These are phyloP conservation scores for Vanessa atalanta DNA, from an alignment of 1,140 invertebrate genomes.

Conservation along the genomic window DNA sequence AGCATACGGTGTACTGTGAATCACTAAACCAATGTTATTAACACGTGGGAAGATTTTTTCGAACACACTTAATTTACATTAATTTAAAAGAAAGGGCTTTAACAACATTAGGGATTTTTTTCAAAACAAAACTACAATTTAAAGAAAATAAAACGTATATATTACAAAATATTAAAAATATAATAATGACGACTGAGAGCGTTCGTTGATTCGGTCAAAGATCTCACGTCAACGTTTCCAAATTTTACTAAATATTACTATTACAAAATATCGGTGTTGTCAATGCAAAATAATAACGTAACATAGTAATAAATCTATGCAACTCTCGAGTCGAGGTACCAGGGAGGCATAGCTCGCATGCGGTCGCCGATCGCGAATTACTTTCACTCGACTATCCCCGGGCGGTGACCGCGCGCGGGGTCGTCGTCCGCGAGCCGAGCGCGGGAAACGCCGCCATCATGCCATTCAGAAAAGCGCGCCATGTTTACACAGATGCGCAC, in stretches of 20 bases:
- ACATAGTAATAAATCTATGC: constrained; percentile 48
- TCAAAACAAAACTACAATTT: no score
- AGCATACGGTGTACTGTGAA: constrained; percentile 21
- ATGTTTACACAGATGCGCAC: constrained; percentile 79
- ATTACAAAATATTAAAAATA: no score
- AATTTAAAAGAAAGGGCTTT: no score
- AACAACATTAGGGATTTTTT: no score
- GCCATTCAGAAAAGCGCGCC: constrained; percentile 77
- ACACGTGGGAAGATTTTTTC: neutral
- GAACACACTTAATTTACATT: no score
- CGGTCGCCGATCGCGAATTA: constrained; percentile 76
- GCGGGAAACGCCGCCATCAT: constrained; percentile 71
- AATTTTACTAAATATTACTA: neutral
- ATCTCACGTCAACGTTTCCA: constrained; percentile 13
- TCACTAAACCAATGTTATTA: neutral
- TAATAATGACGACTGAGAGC: constrained; percentile 6
- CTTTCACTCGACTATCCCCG: constrained; percentile 78
- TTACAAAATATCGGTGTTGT: constrained; percentile 15
- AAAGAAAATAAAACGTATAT: no score
- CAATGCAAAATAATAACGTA: constrained; percentile 42
- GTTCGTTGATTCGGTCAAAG: constrained; percentile 37
- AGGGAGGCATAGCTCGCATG: constrained; percentile 67
- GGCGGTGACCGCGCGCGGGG: constrained; percentile 76
- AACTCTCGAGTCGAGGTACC: constrained; percentile 56
- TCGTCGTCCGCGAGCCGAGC: constrained; percentile 65